Conservation (phyloP, 2,888 invertebrate genomes). For the Eudasyphora cyanicolor region DNA sequence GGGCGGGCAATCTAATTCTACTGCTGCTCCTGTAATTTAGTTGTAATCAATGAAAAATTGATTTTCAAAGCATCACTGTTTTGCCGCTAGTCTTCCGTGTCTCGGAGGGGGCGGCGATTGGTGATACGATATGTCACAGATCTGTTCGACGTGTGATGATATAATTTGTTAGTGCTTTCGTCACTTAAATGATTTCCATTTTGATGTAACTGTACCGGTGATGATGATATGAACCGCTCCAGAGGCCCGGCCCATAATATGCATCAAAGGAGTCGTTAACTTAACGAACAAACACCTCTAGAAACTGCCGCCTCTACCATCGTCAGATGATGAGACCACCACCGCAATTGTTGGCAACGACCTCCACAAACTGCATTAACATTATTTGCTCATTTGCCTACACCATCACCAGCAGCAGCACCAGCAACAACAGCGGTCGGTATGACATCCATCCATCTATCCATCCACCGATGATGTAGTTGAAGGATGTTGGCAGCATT, state of each 20-base stretch:
- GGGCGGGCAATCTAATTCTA: neutral
- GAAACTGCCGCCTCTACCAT: neutral
- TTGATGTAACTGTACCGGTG: constrained; percentile 38
- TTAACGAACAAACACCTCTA: constrained; percentile 36
- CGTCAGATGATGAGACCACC: neutral
- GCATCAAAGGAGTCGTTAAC: constrained; percentile 66
- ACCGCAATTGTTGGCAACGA: constrained; percentile 43
- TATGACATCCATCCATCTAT: neutral
- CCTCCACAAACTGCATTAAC: constrained; percentile 53
- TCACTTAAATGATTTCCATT: constrained; percentile 34
- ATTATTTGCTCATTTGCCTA: constrained; percentile 60
- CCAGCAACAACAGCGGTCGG: neutral
- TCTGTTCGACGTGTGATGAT: neutral
- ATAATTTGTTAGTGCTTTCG: constrained; percentile 12
- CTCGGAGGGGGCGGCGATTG: neutral
- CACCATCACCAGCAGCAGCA: neutral
- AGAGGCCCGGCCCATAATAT: constrained; percentile 63
- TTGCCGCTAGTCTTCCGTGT: neutral
- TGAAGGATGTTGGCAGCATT: neutral
- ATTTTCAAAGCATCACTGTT: neutral
- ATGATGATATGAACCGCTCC: constrained; percentile 31
- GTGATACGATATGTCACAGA: neutral
- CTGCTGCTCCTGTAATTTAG: neutral
- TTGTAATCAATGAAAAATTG: constrained; percentile 20
- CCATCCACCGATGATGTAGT: neutral